Evolutionary conservation across 2,797 vertebrate species (phyloP), one percentile per base, ranked within the genome.

Genomic region (Cirrhinus mrigala): DNA sequence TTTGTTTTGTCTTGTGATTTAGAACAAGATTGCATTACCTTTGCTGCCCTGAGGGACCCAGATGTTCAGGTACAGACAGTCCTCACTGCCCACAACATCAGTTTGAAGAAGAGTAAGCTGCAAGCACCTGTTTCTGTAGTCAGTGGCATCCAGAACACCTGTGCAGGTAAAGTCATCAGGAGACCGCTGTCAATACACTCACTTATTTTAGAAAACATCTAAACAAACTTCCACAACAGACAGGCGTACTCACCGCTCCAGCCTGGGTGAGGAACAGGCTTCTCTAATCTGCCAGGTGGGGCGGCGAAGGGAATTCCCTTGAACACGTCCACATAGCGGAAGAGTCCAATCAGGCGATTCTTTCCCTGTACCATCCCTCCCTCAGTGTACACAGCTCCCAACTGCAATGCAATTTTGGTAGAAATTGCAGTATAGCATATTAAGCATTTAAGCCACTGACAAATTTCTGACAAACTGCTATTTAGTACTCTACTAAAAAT

Each of bases 31-130:
- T 83, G 15, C 7, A 1, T 91, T 92, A 93, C 97, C 77, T 88
- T 10, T 88, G 20, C 4, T 83, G 16, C 88, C 91, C 6, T 99
- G 98, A 87, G 98, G 98, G 82, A 99, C 88, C 97, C 98, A 99
- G 89, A 99, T 94, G 93, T 99, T 99, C 22, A 99, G 97, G 88
- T 97, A 98, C 14, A 99, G 97, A 90, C 97, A 99, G 90, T 99
- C 97, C 83, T 98, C 95, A 0, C 82, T 90, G 11, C 98, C 98
- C 0, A 92, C 92, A 14, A 94, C 92, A 15, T 78, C 76, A 0
- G 58, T 92, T 92, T 96, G 95, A 0, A 93, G 1, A 0, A 97
- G 11, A 0, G 91, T 96, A 74, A 94, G 1, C 91, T 99, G 98
- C 84, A 97, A 46, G 81, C 98, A 99, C 58, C 97, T 92, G 0